phyloP scores from a whole-genome alignment of 1,140 invertebrate species.

The Micrasema minimum region DNA sequence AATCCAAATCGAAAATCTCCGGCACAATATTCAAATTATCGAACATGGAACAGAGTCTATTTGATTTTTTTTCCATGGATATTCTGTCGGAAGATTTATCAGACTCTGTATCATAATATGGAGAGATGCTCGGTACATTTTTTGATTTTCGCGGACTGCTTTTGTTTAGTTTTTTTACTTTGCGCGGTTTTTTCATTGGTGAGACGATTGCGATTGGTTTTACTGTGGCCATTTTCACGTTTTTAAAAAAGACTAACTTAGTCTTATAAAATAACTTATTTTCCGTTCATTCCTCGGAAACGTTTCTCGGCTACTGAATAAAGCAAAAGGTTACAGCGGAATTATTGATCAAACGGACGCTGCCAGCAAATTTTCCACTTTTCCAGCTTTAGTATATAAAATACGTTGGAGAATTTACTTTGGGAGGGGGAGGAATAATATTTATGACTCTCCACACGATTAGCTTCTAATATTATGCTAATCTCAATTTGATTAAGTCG shows the following conservation, averaged over 20 bases:
- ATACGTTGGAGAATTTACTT: neutral
- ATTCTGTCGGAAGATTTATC: slow-evolving; percentile 22
- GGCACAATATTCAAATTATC: slow-evolving; percentile 30
- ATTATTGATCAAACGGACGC: slow-evolving; percentile 14
- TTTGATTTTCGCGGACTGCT: slow-evolving; percentile 36
- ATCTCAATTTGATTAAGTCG: too few species aligned
- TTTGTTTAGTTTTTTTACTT: slow-evolving; percentile 40
- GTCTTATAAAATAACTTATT: too few species aligned
- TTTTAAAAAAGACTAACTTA: too few species aligned
- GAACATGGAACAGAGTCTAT: slow-evolving; percentile 36
- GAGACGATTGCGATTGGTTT: slow-evolving; percentile 48
- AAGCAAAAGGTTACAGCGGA: neutral
- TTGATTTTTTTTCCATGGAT: neutral
- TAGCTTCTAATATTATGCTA: too few species aligned
- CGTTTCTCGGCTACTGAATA: slow-evolving; percentile 19
- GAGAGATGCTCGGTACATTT: slow-evolving; percentile 10
- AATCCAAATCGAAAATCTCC: slow-evolving; percentile 6
- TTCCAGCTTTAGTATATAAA: neutral
- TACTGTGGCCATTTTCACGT: slow-evolving; percentile 23
- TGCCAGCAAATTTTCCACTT: slow-evolving; percentile 1
- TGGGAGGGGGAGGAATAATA: too few species aligned
- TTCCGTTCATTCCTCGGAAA: neutral
- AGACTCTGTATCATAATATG: slow-evolving; percentile 5
- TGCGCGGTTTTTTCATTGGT: slow-evolving; percentile 47
- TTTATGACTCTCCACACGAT: too few species aligned